A percentile compares a stretch with the other conserved stretches of the same genome.
Conservation (phyloP, 2,888 invertebrate species). For the Leptinotarsa peninsularis region DNA sequence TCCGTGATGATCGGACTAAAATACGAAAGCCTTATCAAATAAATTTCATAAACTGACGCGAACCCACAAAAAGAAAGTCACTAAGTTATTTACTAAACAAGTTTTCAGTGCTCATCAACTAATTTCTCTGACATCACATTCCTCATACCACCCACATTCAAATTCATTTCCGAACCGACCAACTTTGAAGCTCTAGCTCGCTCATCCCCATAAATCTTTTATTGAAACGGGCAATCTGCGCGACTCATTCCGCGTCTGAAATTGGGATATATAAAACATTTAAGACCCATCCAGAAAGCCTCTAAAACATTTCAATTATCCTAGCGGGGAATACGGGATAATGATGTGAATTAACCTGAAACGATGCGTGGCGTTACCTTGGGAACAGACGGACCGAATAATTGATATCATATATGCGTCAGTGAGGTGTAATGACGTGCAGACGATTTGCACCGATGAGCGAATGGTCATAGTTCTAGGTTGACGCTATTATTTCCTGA, state of each 20-base stretch:
- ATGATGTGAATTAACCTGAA: slow-evolving; percentile 47
- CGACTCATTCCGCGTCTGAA: slow-evolving; percentile 21
- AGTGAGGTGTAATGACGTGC: neutral
- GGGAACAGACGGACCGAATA: slow-evolving; percentile 39
- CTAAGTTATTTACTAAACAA: too few relatives aligned
- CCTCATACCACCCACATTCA: neutral
- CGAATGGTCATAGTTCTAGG: neutral
- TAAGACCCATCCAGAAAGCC: slow-evolving; percentile 32
- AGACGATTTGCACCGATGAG: neutral
- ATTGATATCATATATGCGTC: slow-evolving; percentile 40
- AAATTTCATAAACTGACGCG: too few relatives aligned
- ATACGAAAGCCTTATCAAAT: too few relatives aligned
- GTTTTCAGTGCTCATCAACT: neutral
- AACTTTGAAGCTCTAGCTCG: neutral
- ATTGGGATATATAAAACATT: slow-evolving; percentile 32
- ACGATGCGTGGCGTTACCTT: slow-evolving; percentile 38
- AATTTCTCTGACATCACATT: neutral
- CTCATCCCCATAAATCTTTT: slow-evolving; percentile 13
- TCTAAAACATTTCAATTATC: slow-evolving; percentile 47
- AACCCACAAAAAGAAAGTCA: too few relatives aligned
- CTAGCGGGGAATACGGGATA: slow-evolving; percentile 40
- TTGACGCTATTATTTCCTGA: neutral
- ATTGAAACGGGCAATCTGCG: slow-evolving; percentile 27
- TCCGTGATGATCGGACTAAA: too few relatives aligned
- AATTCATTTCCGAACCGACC: neutral